Evolutionary conservation across 2,113 vertebrate genomes (phyloP).

Genomic region (Pseudolaguvia tuberculata): DNA sequence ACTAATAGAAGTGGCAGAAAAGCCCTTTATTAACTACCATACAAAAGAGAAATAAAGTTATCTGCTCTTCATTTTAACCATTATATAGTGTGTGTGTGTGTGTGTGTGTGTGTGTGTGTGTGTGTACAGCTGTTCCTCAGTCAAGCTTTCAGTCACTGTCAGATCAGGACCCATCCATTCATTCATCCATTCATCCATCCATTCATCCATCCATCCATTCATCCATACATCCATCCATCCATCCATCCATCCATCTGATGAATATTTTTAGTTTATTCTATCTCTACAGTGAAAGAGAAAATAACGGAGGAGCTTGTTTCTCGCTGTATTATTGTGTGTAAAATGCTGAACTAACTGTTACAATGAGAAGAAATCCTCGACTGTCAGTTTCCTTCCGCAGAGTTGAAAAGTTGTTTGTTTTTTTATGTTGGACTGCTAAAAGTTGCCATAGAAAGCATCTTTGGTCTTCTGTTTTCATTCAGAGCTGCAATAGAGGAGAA

Average conservation of each 20-base stretch:
- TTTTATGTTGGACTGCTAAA: background rate
- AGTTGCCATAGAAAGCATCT: background rate
- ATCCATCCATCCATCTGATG: too few species aligned
- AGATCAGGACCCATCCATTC: too few species aligned
- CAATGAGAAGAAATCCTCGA: background rate
- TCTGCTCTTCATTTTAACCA: too few species aligned
- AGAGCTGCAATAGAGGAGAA: slow-evolving; percentile 90
- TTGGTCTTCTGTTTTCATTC: slow-evolving; percentile 11
- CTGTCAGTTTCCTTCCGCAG: background rate
- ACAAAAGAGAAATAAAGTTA: background rate
- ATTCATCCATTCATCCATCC: too few species aligned
- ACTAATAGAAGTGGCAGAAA: background rate
- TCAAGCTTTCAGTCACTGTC: too few species aligned
- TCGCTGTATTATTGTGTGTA: background rate
- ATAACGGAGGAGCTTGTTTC: background rate
- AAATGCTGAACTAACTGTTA: background rate
- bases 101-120: too few species aligned
- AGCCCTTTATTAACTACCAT: background rate
- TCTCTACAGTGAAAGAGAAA: background rate
- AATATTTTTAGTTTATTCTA: too few species aligned
- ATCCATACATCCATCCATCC: too few species aligned
- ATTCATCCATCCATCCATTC: too few species aligned
- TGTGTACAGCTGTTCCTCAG: too few species aligned
- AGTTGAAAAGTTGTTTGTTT: too few species aligned
- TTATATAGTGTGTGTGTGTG: too few species aligned